phyloP scores from a whole-genome alignment of 2,113 vertebrate species.

The Chionomys nivalis region DNA sequence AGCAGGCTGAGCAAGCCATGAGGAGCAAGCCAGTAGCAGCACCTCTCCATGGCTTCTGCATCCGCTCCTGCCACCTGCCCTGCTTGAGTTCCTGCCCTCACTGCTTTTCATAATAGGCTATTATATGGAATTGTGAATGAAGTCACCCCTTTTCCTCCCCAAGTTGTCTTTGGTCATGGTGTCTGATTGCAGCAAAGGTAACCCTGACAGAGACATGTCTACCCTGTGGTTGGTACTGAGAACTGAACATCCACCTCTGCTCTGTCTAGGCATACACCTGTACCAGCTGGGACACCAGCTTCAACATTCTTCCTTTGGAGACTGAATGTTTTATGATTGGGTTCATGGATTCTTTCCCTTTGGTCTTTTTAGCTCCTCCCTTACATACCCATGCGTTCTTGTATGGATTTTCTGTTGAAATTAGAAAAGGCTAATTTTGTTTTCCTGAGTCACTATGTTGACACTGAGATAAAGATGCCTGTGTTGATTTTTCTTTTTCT shows the following conservation, averaged over 20 bases:
- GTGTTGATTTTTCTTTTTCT: background rate
- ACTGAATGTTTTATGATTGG: background rate
- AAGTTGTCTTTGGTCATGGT: background rate
- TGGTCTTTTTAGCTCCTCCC: background rate
- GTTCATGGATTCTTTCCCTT: background rate
- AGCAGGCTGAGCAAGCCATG: background rate
- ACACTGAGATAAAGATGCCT: background rate
- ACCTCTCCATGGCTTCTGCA: background rate
- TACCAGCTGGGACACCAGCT: background rate
- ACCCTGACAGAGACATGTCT: background rate
- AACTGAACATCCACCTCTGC: background rate
- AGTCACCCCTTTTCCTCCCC: too few relatives aligned
- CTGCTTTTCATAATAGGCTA: too few relatives aligned
- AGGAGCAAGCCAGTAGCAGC: background rate
- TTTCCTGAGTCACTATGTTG: background rate
- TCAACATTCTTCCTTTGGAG: background rate
- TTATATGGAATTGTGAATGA: too few relatives aligned
- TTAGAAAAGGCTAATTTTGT: background rate
- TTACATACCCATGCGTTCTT: background rate
- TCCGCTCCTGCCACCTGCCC: background rate
- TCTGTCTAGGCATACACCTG: too few relatives aligned
- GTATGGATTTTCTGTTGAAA: background rate
- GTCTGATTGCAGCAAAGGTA: background rate
- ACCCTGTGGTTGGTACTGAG: background rate
- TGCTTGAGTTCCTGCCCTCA: background rate